phyloP scores from a whole-genome alignment of 2,888 invertebrate genomes.

The Ichneumon xanthorius region DNA sequence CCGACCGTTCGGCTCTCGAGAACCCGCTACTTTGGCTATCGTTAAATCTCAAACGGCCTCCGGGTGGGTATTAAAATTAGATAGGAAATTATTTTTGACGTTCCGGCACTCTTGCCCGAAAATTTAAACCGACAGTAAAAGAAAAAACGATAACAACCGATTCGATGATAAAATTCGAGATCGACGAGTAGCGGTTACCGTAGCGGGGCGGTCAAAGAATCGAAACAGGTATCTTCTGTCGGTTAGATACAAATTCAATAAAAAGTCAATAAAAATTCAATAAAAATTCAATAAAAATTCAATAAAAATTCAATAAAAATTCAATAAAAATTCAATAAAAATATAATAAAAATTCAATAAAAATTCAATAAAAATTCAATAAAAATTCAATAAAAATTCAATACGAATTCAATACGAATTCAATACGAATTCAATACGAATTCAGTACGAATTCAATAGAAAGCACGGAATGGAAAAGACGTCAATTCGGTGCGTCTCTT shows the following conservation, averaged over 20 bases:
- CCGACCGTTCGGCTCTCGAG: slow-evolving; percentile 11
- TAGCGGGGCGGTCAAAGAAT: not conserved
- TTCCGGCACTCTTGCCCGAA: not conserved
- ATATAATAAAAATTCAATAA: too few relatives aligned
- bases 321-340: too few relatives aligned
- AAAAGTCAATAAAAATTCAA: too few relatives aligned
- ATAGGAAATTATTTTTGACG: not conserved
- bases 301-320: too few relatives aligned
- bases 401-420: too few relatives aligned
- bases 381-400: too few relatives aligned
- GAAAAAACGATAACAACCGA: not conserved
- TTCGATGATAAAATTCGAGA: not conserved
- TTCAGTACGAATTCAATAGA: too few relatives aligned
- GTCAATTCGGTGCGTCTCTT: not conserved
- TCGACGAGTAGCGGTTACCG: not conserved
- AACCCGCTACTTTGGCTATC: slow-evolving; percentile 35
- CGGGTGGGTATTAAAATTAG: slow-evolving; percentile 46
- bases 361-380: too few relatives aligned
- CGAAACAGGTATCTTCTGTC: not conserved
- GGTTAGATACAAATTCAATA: too few relatives aligned
- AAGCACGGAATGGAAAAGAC: too few relatives aligned
- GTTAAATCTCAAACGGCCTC: slow-evolving; percentile 46
- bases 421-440: too few relatives aligned
- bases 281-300: too few relatives aligned
- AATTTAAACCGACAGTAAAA: not conserved